Conservation (phyloP, 2,113 vertebrate genomes). For the Bolborhynchus lineola region DNA sequence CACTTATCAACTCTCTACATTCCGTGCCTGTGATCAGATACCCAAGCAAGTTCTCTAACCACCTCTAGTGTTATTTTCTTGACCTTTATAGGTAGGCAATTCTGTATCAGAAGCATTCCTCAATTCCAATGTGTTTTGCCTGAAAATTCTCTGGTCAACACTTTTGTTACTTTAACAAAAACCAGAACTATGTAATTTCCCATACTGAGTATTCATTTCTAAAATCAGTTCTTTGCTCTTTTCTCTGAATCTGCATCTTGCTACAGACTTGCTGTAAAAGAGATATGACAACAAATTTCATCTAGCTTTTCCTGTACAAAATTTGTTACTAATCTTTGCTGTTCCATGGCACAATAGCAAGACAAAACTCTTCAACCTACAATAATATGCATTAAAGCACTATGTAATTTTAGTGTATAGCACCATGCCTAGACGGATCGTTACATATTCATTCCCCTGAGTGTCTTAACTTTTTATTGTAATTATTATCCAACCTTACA, state of each 20-base stretch:
- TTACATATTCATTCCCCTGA: background rate
- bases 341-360: background rate
- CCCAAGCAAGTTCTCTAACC: slow-evolving; percentile 56
- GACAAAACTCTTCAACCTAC: background rate
- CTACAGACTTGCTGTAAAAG: background rate
- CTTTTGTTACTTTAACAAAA: slow-evolving; percentile 9
- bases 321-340: background rate
- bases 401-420: slow-evolving; percentile 4
- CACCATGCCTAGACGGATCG: background rate
- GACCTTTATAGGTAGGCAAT: slow-evolving; percentile 56
- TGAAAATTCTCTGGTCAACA: slow-evolving; percentile 40
- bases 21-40: slow-evolving; percentile 40
- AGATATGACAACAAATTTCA: background rate
- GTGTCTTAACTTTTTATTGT: slow-evolving; percentile 14
- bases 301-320: background rate
- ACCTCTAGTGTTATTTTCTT: slow-evolving; percentile 53
- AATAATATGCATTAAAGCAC: background rate
- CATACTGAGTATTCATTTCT: background rate
- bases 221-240: background rate
- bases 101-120: slow-evolving; percentile 39
- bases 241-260: background rate
- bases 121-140: slow-evolving; percentile 48
- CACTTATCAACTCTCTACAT: slow-evolving; percentile 41
- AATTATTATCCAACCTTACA: background rate
- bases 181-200: background rate